Percentiles rank a stretch among this genome's conserved stretches.
Conservation (phyloP, 2,888 invertebrate genomes). For the Allygus modestus region DNA sequence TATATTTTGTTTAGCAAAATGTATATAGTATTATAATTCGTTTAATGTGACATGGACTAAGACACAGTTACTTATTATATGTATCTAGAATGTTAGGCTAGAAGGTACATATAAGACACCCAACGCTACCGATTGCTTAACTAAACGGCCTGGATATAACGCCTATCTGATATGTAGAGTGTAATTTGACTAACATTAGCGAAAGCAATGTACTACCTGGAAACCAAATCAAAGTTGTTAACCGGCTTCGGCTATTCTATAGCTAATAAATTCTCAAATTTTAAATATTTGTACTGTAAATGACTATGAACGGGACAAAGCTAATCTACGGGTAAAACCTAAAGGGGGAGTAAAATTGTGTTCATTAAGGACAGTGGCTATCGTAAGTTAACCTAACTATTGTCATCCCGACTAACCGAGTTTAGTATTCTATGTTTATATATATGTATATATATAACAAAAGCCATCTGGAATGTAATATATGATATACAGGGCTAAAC, state of each 20-base stretch:
- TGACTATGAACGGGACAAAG: slow-evolving; percentile 58
- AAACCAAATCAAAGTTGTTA: slow-evolving; percentile 1
- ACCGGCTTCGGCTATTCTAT: slow-evolving; percentile 20
- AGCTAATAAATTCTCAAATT: slow-evolving; percentile 60
- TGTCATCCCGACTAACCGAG: slow-evolving; percentile 60
- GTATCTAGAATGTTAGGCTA: slow-evolving; percentile 61
- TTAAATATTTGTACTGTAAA: slow-evolving; percentile 61
- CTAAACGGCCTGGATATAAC: slow-evolving; percentile 53
- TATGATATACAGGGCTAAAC: slow-evolving; percentile 57
- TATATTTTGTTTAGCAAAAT: slow-evolving; percentile 64
- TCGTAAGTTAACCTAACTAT: slow-evolving; percentile 60
- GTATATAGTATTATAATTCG: slow-evolving; percentile 64
- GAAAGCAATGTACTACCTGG: slow-evolving; percentile 28
- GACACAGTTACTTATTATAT: slow-evolving; percentile 64
- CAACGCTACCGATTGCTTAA: slow-evolving; percentile 50
- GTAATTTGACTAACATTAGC: slow-evolving; percentile 59
- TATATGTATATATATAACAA: slow-evolving; percentile 56
- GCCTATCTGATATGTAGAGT: slow-evolving; percentile 59
- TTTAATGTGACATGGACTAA: slow-evolving; percentile 65
- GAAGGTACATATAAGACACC: slow-evolving; percentile 59
- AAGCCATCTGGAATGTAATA: slow-evolving; percentile 61
- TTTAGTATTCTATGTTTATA: slow-evolving; percentile 53
- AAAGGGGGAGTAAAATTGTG: slow-evolving; percentile 55
- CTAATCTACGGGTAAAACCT: slow-evolving; percentile 58
- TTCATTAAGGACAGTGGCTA: slow-evolving; percentile 57